Evolutionary conservation across 2,113 vertebrate genomes (phyloP), one percentile per base, ranked within the genome.

Genomic region (Elgaria multicarinata): DNA sequence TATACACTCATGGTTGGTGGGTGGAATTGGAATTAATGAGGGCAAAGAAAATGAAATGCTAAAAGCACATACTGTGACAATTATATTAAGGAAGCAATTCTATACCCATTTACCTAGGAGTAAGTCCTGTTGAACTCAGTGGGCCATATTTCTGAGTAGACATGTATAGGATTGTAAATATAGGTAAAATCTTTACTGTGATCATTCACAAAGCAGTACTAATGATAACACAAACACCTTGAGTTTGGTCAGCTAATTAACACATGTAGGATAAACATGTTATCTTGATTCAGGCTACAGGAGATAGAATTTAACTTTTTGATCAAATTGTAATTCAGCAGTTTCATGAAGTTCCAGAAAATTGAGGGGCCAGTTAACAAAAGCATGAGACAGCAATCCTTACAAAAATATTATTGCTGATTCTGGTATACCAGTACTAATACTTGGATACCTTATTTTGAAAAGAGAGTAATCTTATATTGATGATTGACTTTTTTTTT

Each of bases 401-500:
- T 44, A 82, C 64, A 22, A 0, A 77, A 50, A 33, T 4, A 62
- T 33, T 72, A 33, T 1, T 75, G 20, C 16, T 85, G 83, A 53
- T 33, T 67, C 4, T 78, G 50, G 20, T 66, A 36, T 67, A 67
- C 6, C 24, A 66, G 20, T 39, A 33, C 5, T 20, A 24, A 39
- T 81, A 24, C 46, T 62, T 81, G 1, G 62, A 67, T 36, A 26
- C 33, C 1, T 18, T 83, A n/a, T n/a, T 62, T 28, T 9, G 12
- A 90, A 88, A 44, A 84, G 80, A 33, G 16, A 18, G 4, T 90
- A 39, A 87, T 53, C 0, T 28, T 50, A 64, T 0, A 1, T 76
- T 39, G 5, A 39, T 1, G 67, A 31, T 31, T 89, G 91, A 66
- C 72, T n/a, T 46, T 94, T 50, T 50, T 77, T 90, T 78, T 31